These are phyloP conservation scores for Enteromius anoplus DNA, from an alignment of 2,797 vertebrate genomes.

Conservation along the genomic window DNA sequence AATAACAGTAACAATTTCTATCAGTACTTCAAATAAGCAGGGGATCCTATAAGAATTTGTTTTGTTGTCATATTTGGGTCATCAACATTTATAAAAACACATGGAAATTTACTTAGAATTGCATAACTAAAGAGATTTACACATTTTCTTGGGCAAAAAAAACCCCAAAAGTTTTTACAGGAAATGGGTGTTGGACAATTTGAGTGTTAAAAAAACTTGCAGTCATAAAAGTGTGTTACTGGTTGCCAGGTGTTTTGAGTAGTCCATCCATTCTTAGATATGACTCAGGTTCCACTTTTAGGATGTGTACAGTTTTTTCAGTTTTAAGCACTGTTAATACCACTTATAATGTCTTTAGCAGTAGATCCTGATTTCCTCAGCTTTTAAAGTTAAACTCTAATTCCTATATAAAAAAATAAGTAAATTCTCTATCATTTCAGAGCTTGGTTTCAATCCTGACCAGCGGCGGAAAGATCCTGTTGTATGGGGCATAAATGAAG, in stretches of 20 bases:
- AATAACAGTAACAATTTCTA: background rate
- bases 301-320: background rate
- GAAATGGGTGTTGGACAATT: background rate
- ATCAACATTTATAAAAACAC: background rate
- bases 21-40: background rate
- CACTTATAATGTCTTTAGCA: background rate
- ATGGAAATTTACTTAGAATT: background rate
- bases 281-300: background rate
- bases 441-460: conserved; percentile 24
- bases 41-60: background rate
- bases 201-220: background rate
- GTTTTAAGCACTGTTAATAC: background rate
- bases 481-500: conserved; percentile 36
- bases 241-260: background rate
- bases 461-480: conserved; percentile 7
- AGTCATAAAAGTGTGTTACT: background rate
- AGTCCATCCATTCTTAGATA: background rate
- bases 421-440: background rate
- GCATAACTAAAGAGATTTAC: background rate
- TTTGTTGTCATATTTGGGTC: conserved; percentile 12
- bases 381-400: background rate
- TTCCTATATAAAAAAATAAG: background rate
- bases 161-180: background rate
- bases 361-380: background rate
- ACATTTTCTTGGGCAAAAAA: background rate